Evolutionary conservation across 1,140 invertebrate species (phyloP), one percentile per base, ranked within the genome.

Genomic region (Drosophila sproati): DNA sequence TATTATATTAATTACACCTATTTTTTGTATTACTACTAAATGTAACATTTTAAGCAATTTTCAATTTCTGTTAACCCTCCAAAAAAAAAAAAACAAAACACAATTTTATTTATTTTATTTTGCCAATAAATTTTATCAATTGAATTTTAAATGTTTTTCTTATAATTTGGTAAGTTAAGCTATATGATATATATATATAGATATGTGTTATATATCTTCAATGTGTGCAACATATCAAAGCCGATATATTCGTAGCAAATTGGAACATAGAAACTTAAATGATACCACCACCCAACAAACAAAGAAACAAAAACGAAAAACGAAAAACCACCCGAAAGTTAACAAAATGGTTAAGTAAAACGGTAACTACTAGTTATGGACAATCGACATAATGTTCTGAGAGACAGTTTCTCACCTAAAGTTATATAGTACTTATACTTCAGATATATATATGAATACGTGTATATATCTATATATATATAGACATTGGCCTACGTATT

Each of bases 1-100:
- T 31, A 82, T 67, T 82, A 79, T 83, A 77, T 79, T 82, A 70
- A 78, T 78, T 85, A 75, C 69, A 79, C 82, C 73, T 83, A 81
- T 85, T 83, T 83, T 81, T 83, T 82, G 81, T 83, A 82, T 83
- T 83, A 83, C 81, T 79, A 83, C 82, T 83, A 76, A 86, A 80
- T 83, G 78, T 81, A 80, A 77, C 50, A 35, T 68, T 82, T 72
- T 82, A 79, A 86, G 77, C 57, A 67, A 73, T 79, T 87, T 85
- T 79, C 79, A 31, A 82, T 83, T 86, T 87, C 79, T 87, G 82
- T 86, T 85, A 77, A 83, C 83, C 75, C 39, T 12, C 56, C 48
- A 45, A 67, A 51, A 41, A 63, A 52, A 52, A 70, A 54, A 41
- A 56, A n/a, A 55, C 20, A 66, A 45, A 61, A 79, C 77, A 60